Base-by-base conservation (phyloP, 2,888 invertebrate genomes). In the Acrocyrtus sp. region DNA sequence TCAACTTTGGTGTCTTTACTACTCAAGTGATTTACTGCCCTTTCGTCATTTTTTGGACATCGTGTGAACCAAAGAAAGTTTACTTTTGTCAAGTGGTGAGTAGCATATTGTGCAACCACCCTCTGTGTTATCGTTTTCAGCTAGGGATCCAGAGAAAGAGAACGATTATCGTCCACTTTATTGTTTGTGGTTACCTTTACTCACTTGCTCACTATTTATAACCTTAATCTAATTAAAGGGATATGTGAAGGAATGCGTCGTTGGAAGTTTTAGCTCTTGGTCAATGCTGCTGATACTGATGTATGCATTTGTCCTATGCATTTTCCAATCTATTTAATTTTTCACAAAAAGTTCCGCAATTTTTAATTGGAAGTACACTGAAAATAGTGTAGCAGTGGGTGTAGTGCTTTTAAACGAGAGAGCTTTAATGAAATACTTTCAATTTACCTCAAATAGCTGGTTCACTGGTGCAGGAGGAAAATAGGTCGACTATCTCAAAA, bases 21-120 rank as follows among this genome's bases (percentile, higher is more conserved):
- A 65, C 60, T 22, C 24, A 5, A 27, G 60, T 72, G 72, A 72
- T 72, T 72, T 72, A 72, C 66, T 60, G 41, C 72, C 66, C 27
- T 47, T 61, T 66, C 61, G 17, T 72, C 66, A 72, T 66, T 39
- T 61, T 50, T 61, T 43, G 21, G 66, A 72, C 66, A 72, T 66
- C 72, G 72, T 72, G 72, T 72, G 72, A 72, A 72, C 72, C 56
- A 72, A 66, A 50, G 53, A 58, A 72, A 57, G 45, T 63, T 39
- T 29, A 21, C 19, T 19, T 34, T 19, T 8, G 8, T 54, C 19
- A 27, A 27, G 17, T 17, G 22, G 5, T 19, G 19, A 50, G 8
- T 60, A n/a, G 6, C 39, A 8, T 22, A 29, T 22, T 50, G 17
- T 54, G 15, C 15, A 34, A 34, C 34, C 34, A 34, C 19, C 65